Conservation (phyloP, 23 tunicate genomes). For the Botrylloides violaceus region DNA sequence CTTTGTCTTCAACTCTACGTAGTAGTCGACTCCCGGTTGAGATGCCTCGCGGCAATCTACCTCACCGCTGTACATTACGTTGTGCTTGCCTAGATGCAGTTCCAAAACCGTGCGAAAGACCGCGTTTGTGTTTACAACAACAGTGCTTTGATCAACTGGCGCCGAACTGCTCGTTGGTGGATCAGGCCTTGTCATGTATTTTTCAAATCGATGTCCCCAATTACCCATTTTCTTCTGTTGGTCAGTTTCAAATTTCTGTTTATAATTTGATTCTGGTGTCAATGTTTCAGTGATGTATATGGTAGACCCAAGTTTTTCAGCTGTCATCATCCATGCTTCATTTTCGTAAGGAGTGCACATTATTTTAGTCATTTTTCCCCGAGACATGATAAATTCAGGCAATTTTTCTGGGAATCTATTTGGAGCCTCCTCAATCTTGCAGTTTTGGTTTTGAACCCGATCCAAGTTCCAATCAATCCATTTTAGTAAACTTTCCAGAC, state of each 20-base stretch:
- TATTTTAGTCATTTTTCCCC: slow-evolving; percentile 76
- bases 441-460: slow-evolving; percentile 18
- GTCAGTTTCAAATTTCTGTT: slow-evolving; percentile 22
- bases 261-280: slow-evolving; percentile 24
- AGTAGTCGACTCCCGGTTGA: slow-evolving; percentile 47
- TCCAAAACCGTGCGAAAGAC: slow-evolving; percentile 68
- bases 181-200: slow-evolving; percentile 77
- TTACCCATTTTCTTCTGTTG: slow-evolving; percentile 54
- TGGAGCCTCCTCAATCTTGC: neutral
- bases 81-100: slow-evolving; percentile 34
- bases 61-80: slow-evolving; percentile 61
- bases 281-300: slow-evolving; percentile 75
- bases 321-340: slow-evolving; percentile 77
- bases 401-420: slow-evolving; percentile 6
- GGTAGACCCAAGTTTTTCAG: slow-evolving; percentile 42
- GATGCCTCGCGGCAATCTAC: slow-evolving; percentile 69
- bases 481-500: slow-evolving; percentile 32
- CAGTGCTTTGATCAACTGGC: slow-evolving; percentile 6
- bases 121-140: slow-evolving; percentile 43
- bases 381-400: slow-evolving; percentile 74
- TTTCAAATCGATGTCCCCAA: slow-evolving; percentile 86
- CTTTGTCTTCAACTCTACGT: slow-evolving; percentile 76
- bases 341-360: slow-evolving; percentile 92
- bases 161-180: slow-evolving; percentile 15
- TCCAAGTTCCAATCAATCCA: slow-evolving; percentile 46